These are phyloP conservation scores for Iphiclides podalirius DNA, from an alignment of 2,888 invertebrate species.

Conservation along the genomic window DNA sequence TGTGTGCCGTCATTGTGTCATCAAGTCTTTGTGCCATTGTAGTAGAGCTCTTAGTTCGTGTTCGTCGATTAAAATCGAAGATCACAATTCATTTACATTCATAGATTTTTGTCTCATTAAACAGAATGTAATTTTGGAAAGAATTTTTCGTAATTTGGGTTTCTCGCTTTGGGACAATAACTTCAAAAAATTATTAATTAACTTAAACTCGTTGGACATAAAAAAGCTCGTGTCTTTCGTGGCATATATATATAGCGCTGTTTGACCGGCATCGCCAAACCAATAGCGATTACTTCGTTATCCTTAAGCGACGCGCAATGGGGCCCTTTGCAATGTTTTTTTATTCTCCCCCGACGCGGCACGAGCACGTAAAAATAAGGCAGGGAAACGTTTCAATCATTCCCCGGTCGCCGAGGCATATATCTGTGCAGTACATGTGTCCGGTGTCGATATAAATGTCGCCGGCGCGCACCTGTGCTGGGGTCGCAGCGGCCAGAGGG, in stretches of 20 bases:
- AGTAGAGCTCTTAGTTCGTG: too few species aligned
- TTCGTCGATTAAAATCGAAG: too few species aligned
- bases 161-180: too few species aligned
- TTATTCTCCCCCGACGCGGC: neutral
- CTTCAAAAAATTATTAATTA: too few species aligned
- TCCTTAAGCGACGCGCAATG: neutral
- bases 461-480: slow-evolving; percentile 6
- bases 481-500: slow-evolving; percentile 10
- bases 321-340: neutral
- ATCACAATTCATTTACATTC: too few species aligned
- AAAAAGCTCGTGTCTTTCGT: too few species aligned
- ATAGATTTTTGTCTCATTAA: too few species aligned
- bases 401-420: neutral
- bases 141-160: too few species aligned
- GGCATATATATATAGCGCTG: too few species aligned
- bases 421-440: slow-evolving; percentile 1
- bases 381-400: neutral
- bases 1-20: neutral
- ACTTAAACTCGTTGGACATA: too few species aligned
- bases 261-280: neutral
- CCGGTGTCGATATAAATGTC: slow-evolving; percentile 17
- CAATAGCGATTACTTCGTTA: neutral
- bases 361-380: neutral
- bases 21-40: too few species aligned
- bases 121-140: too few species aligned